These are phyloP conservation scores for Melanerpes formicivorus DNA, from an alignment of 2,113 vertebrate species.

Conservation along the genomic window DNA sequence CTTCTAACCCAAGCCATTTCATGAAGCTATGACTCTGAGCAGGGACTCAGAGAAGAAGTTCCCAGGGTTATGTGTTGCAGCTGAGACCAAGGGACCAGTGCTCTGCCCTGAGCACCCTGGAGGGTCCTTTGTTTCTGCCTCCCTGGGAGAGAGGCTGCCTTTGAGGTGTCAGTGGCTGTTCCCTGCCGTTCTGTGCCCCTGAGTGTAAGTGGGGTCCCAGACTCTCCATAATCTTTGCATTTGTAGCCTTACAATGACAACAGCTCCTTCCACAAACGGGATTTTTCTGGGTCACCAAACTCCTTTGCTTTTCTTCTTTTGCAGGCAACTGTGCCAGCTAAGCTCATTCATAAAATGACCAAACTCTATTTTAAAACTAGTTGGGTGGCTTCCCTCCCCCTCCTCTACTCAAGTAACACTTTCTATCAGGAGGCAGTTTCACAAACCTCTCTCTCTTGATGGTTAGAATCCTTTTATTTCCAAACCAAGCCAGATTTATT, in stretches of 20 bases:
- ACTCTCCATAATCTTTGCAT: neutral
- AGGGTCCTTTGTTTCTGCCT: neutral
- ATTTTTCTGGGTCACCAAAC: conserved; percentile 1
- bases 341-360: conserved; percentile 52
- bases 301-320: neutral
- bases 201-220: neutral
- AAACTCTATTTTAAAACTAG: neutral
- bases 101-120: neutral
- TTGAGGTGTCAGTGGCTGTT: neutral
- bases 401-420: neutral
- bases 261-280: neutral
- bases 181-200: neutral
- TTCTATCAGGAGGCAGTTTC: neutral
- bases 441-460: neutral
- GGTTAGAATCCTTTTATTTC: neutral
- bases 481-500: neutral
- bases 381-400: neutral
- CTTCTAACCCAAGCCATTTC: too few relatives aligned
- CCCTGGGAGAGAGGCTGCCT: neutral
- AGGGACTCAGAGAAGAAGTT: neutral
- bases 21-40: neutral
- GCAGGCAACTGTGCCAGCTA: conserved; percentile 1
- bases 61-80: neutral
- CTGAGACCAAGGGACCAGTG: accelerated
- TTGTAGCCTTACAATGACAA: neutral